Evolutionary conservation across 2,113 vertebrate species (phyloP).

Genomic region (Porphyrio hochstetteri): DNA sequence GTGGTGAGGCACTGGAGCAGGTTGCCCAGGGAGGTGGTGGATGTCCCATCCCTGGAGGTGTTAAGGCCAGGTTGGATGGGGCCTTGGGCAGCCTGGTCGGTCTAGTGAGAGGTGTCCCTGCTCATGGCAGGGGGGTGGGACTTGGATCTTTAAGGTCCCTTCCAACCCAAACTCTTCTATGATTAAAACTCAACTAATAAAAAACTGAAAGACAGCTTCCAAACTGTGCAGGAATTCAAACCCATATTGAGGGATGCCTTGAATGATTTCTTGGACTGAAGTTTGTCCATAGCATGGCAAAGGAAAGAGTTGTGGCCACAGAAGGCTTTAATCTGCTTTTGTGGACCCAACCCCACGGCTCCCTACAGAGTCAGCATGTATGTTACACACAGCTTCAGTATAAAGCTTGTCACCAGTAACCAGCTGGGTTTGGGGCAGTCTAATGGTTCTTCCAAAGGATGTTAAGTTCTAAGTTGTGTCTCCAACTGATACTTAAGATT

Average conservation of each 20-base stretch:
- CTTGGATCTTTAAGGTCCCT: too few species aligned
- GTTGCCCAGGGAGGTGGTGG: too few species aligned
- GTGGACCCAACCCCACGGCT: background rate
- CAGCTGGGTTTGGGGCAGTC: background rate
- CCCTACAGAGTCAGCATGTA: background rate
- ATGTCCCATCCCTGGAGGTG: too few species aligned
- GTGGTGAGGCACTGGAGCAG: too few species aligned
- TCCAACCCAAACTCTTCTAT: too few species aligned
- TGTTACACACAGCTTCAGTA: background rate
- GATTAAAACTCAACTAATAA: background rate
- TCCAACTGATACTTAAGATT: background rate
- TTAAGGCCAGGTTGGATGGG: too few species aligned
- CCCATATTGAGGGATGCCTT: background rate
- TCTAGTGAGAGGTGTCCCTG: too few species aligned
- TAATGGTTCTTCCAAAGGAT: background rate
- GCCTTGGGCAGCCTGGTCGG: too few species aligned
- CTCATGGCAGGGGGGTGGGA: too few species aligned
- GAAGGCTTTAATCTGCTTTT: background rate
- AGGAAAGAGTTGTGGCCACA: fast-evolving
- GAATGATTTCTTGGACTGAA: background rate
- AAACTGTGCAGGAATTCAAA: background rate
- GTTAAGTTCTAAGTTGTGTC: background rate
- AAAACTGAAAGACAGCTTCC: background rate
- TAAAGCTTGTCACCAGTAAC: background rate
- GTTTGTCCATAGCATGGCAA: background rate